Evolutionary conservation across 2,888 invertebrate genomes (phyloP).

Genomic region (Trissolcus japonicus): DNA sequence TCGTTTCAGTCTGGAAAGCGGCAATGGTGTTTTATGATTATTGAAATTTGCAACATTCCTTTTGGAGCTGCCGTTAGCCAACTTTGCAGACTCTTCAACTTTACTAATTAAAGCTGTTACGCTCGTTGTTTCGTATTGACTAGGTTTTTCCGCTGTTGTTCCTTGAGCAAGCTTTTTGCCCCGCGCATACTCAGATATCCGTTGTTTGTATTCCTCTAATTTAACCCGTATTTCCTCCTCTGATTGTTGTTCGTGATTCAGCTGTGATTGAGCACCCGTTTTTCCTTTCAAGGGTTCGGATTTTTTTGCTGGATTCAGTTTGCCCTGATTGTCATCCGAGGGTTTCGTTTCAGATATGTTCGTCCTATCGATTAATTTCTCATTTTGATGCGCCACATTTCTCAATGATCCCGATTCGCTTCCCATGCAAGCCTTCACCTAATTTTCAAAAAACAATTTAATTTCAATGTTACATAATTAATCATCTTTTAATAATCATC

Average conservation of each 20-base stretch:
- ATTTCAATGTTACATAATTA: background rate
- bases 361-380: constrained; percentile 18
- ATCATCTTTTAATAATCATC: no score
- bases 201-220: constrained; percentile 63
- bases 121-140: constrained; percentile 51
- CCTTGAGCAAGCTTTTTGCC: constrained; percentile 38
- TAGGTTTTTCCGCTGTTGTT: constrained; percentile 19
- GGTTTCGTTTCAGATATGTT: constrained; percentile 26
- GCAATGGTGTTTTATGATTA: background rate
- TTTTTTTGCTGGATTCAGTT: constrained; percentile 4
- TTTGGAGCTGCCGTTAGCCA: constrained; percentile 24
- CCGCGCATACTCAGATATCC: constrained; percentile 57
- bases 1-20: constrained; percentile 14
- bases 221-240: constrained; percentile 61
- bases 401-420: constrained; percentile 51
- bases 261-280: constrained; percentile 17
- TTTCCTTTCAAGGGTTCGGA: constrained; percentile 30
- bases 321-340: constrained; percentile 17
- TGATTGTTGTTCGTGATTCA: constrained; percentile 46
- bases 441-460: background rate
- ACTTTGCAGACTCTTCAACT: constrained; percentile 54
- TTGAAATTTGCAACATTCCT: constrained; percentile 57
- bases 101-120: constrained; percentile 61
- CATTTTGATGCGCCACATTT: constrained; percentile 15
- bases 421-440: constrained; percentile 66